A percentile compares a stretch with the other conserved stretches of the same genome.
Conservation (phyloP, 2,888 invertebrate genomes). For the Iphiclides podalirius region DNA sequence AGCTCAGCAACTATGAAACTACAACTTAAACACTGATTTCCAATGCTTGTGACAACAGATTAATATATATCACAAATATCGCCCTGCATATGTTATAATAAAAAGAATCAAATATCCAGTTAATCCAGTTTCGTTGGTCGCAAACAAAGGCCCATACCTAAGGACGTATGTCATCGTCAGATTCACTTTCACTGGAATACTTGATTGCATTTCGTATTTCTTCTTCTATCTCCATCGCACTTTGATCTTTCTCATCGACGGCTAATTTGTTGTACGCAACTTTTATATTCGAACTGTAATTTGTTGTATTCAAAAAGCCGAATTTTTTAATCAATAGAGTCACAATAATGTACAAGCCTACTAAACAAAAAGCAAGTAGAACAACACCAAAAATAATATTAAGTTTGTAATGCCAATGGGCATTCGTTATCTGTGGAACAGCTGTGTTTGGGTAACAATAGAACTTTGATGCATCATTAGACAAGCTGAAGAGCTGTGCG, state of each 20-base stretch:
- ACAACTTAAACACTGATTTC: background rate
- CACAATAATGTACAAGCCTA: constrained; percentile 48
- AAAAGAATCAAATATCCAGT: constrained; percentile 14
- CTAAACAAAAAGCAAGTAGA: constrained; percentile 48
- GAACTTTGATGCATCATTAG: constrained; percentile 58
- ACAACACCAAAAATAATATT: constrained; percentile 61
- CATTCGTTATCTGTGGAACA: constrained; percentile 60
- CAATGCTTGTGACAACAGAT: constrained; percentile 49
- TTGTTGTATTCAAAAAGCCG: constrained; percentile 38
- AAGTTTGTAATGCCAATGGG: constrained; percentile 67
- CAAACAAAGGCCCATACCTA: constrained; percentile 53
- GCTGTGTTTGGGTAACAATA: constrained; percentile 76
- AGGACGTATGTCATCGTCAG: constrained; percentile 66
- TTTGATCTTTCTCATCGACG: constrained; percentile 60
- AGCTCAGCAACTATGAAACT: background rate
- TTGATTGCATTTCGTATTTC: constrained; percentile 67
- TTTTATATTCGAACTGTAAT: constrained; percentile 55
- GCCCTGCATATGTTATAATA: constrained; percentile 47
- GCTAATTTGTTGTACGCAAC: constrained; percentile 65
- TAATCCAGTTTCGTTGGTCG: too few species aligned
- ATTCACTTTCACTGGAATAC: constrained; percentile 63
- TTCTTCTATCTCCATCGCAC: constrained; percentile 62
- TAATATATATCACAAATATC: constrained; percentile 53
- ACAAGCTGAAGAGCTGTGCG: constrained; percentile 72
- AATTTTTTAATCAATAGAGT: constrained; percentile 48